Evolutionary conservation across 2,113 vertebrate genomes (phyloP).

Genomic region (Tapirus terrestris): DNA sequence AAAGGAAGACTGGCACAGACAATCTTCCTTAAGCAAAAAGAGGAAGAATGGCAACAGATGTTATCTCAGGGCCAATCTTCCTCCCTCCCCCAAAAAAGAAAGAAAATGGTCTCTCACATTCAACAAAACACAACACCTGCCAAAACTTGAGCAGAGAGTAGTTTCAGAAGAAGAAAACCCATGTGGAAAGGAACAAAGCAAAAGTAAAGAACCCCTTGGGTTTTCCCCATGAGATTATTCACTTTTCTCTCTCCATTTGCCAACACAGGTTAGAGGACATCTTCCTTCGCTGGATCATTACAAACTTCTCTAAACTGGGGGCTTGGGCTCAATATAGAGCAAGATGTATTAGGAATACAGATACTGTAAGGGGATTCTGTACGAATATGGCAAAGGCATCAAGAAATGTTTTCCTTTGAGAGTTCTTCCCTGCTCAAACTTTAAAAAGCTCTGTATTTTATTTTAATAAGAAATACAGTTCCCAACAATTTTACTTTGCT

Average conservation of each 20-base stretch:
- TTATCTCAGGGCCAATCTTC: too few species aligned
- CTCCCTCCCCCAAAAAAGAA: too few species aligned
- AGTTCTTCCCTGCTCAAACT: not conserved
- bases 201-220: not conserved
- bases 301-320: not conserved
- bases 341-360: not conserved
- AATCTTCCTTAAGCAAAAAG: too few species aligned
- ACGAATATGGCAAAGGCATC: not conserved
- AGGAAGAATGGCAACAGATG: too few species aligned
- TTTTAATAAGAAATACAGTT: not conserved
- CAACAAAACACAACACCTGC: slow-evolving; percentile 18
- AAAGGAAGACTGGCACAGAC: too few species aligned
- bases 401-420: not conserved
- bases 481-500: not conserved
- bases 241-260: not conserved
- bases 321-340: not conserved
- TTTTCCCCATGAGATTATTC: not conserved
- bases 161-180: not conserved
- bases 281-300: not conserved
- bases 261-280: not conserved
- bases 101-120: not conserved
- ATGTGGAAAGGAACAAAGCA: not conserved
- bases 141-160: not conserved
- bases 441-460: not conserved
- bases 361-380: not conserved